These are phyloP conservation scores for Protonemura montana DNA, from an alignment of 2,888 invertebrate species.

Conservation along the genomic window DNA sequence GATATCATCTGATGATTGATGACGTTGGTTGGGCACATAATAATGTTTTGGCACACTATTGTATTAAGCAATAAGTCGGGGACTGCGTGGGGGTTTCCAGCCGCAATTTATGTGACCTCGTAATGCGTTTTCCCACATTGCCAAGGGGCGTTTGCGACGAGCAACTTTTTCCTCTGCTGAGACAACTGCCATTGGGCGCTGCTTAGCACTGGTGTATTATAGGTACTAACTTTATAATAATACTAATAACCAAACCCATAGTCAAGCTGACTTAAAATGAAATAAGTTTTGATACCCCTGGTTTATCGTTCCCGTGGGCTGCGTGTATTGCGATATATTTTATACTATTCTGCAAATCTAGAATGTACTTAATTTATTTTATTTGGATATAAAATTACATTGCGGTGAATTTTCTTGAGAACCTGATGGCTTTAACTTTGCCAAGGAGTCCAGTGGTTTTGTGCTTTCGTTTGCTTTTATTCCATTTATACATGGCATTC, in stretches of 20 bases:
- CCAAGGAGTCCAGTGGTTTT: too few relatives aligned
- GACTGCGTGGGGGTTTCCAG: neutral
- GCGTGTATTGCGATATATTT: too few relatives aligned
- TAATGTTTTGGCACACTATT: neutral
- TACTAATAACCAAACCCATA: neutral
- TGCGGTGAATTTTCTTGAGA: too few relatives aligned
- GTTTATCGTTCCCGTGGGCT: neutral
- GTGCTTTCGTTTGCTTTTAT: too few relatives aligned
- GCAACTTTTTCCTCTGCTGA: neutral
- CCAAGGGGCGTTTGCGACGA: neutral
- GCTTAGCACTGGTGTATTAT: too few relatives aligned
- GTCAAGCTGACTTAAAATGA: neutral
- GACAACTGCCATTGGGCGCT: neutral
- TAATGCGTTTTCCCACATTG: neutral
- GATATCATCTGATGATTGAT: neutral
- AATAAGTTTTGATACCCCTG: neutral
- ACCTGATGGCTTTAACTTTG: too few relatives aligned
- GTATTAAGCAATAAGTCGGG: neutral
- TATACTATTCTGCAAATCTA: too few relatives aligned
- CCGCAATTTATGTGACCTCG: neutral
- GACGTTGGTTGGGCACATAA: neutral
- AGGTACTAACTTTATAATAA: too few relatives aligned
- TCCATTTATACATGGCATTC: too few relatives aligned
- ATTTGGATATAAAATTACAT: too few relatives aligned
- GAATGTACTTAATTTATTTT: too few relatives aligned